Base-by-base conservation (phyloP, 2,113 vertebrate genomes). In the Micronycteris hirsuta region DNA sequence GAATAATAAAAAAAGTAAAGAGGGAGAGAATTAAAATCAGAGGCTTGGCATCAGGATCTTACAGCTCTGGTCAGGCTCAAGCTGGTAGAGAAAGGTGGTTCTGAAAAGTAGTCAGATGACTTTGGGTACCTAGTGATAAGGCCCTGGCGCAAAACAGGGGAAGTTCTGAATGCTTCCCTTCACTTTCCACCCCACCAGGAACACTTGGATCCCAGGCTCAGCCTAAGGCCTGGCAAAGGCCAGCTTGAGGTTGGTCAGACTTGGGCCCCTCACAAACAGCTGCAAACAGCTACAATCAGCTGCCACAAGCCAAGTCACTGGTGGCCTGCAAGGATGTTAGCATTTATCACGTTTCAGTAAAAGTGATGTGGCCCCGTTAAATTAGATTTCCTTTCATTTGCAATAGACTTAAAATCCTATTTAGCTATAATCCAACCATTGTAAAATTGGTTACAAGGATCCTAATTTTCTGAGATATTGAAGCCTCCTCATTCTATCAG, bases 321-420 rank as follows among this genome's bases (percentile, higher is more conserved):
- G 93, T 96, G 94, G 96, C 90, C 0, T 1, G 86, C 86, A 87
- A 89, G 52, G 78, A 95, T 81, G 97, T 97, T 95, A 96, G 91
- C 97, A 96, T 97, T 97, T 97, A 97, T 97, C 19, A 38, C 96
- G 92, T 96, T 97, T 97, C 95, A 96, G 97, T 97, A 94, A 98
- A 98, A 98, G 98, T 97, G 74, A 98, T 97, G 96, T 97, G 94
- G 96, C 89, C 95, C 94, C 97, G 98, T 98, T 97, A 98, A 98
- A 98, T 98, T 97, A 98, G 96, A 98, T 98, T 98, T 98, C 97
- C 97, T 98, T 98, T 98, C 96, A 96, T 98, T 98, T 98, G 97
- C 98, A 98, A 98, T 98, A 98, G 97, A 97, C 96, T 98, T 98
- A 97, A 98, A 98, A 98, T 98, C 92, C 0, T 5, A 94, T 97